These are phyloP conservation scores for Dascillus cervinus DNA, from an alignment of 2,888 invertebrate genomes.

Conservation along the genomic window DNA sequence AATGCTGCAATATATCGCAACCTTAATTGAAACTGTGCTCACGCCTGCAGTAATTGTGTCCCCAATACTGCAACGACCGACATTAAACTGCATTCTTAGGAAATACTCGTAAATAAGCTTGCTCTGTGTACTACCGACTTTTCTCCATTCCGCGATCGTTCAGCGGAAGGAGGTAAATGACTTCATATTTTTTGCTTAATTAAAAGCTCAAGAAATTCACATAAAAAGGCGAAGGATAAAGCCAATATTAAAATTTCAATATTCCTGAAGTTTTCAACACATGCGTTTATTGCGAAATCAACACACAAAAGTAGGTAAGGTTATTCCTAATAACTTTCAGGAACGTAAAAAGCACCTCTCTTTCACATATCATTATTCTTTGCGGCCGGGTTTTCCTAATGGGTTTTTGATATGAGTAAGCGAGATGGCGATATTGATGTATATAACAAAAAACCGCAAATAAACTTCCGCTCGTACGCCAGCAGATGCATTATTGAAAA, in stretches of 20 bases:
- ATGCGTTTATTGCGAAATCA: no score
- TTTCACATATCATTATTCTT: no score
- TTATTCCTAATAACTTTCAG: no score
- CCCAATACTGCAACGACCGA: slow-evolving; percentile 15
- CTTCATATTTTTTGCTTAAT: no score
- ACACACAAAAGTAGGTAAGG: no score
- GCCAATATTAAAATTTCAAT: slow-evolving; percentile 11
- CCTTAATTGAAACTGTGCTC: slow-evolving; percentile 25
- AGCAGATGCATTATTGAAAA: slow-evolving; percentile 36
- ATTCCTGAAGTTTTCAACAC: no score
- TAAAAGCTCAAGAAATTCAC: no score
- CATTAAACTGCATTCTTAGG: slow-evolving; percentile 13
- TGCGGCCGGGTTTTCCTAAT: slow-evolving; percentile 12
- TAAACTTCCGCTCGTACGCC: slow-evolving; percentile 28
- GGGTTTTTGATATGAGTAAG: slow-evolving; percentile 14
- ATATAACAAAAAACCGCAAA: slow-evolving; percentile 29
- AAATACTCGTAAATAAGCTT: slow-evolving; percentile 12
- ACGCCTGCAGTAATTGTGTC: slow-evolving; percentile 24
- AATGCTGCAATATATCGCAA: slow-evolving; percentile 24
- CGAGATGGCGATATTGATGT: slow-evolving; percentile 16
- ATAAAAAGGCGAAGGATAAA: no score
- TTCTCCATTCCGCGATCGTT: no score
- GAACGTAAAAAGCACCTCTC: no score
- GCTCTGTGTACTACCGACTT: no score
- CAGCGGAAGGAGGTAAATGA: no score